Conservation (phyloP, 2,113 vertebrate species). For the Pomatorhinus ruficollis region DNA sequence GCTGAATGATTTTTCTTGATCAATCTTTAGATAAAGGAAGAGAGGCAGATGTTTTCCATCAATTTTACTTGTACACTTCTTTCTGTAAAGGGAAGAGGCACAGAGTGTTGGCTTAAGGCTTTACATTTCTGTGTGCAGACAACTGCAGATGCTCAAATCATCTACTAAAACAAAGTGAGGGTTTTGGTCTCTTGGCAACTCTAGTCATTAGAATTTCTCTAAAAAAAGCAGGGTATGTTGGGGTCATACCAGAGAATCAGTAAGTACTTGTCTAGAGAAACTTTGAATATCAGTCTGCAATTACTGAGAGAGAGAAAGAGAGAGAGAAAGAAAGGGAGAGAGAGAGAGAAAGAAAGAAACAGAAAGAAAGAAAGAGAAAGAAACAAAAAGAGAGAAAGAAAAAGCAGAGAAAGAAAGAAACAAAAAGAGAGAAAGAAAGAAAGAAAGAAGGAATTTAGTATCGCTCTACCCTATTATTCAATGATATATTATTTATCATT, state of each 20-base stretch:
- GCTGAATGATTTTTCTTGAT: not conserved
- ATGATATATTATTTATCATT: not conserved
- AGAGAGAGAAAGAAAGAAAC: fast-evolving
- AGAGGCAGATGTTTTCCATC: constrained; percentile 5
- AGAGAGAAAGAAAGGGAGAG: fast-evolving
- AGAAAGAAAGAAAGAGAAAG: not conserved
- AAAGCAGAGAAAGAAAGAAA: not conserved
- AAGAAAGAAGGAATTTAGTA: not conserved
- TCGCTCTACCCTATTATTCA: fast-evolving
- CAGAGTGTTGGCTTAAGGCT: not conserved
- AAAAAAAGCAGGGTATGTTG: not conserved
- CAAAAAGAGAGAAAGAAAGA: fast-evolving
- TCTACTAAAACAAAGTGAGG: not conserved
- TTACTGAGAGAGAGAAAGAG: not conserved
- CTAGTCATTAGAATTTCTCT: not conserved
- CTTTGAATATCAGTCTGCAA: not conserved
- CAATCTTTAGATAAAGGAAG: constrained; percentile 12
- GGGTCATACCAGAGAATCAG: not conserved
- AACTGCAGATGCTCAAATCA: not conserved
- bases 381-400: fast-evolving
- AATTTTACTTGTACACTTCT: not conserved
- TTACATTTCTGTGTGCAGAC: not conserved
- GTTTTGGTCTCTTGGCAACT: not conserved
- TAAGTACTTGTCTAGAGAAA: not conserved
- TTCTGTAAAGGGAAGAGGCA: not conserved